Evolutionary conservation across 2,113 vertebrate species (phyloP), one percentile per base, ranked within the genome.

Genomic region (Solea senegalensis): DNA sequence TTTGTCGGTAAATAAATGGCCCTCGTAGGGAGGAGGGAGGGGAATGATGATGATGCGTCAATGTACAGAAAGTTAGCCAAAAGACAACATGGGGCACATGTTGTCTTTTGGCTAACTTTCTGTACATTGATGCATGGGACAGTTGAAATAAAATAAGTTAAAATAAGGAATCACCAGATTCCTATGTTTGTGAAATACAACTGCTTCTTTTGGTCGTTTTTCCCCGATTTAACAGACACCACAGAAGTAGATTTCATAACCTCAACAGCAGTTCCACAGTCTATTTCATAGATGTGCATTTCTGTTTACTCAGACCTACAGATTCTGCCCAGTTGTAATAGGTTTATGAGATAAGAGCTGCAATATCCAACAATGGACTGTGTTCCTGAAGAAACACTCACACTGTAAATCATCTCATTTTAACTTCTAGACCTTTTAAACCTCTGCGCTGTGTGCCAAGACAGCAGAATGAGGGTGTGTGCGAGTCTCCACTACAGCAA

Each of bases 171-270:
- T n/a, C n/a, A n/a, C n/a, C n/a, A n/a, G n/a, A n/a, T n/a, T n/a
- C n/a, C n/a, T n/a, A n/a, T n/a, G n/a, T n/a, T n/a, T 3, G 5
- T 7, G 7, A 27, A 65, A 69, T 54, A 48, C 68, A 50, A 28
- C 76, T 59, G 45, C 63, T 9, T 54, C 27, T 15, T 76, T 78
- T 44, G 59, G 48, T 68, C 54, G 62, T 79, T 80, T 21, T 80
- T 9, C 16, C 48, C 9, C 55, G 70, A 68, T 80, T 83, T 69
- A 78, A 67, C 69, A 55, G 54, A 74, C 72, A 87, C 86, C 66
- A 75, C 28, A 63, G 68, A 1, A 84, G 85, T 69, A 73, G 56
- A 83, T 74, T 65, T 72, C 13, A 52, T 72, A 50, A 69, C 80
- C 66, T 68, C 48, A n/a, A 21, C 57, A 69, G 44, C 72, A 76